Base-by-base conservation (phyloP, 2,888 invertebrate genomes). In the Papilio gigon region DNA sequence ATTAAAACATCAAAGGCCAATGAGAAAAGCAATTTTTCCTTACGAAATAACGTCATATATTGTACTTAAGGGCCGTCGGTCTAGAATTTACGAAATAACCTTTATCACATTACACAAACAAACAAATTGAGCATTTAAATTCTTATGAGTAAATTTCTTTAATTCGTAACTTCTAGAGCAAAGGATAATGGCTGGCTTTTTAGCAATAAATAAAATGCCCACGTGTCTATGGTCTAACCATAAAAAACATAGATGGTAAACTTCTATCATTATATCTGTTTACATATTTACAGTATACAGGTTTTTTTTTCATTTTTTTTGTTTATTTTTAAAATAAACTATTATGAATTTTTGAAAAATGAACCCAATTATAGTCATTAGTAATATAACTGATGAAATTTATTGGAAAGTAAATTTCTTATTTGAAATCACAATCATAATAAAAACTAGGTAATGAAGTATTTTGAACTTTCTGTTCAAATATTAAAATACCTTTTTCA, bases 51-150 rank as follows among this genome's bases (percentile, higher is more conserved):
- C 27, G 14, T 44, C 33, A 35, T 37, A 37, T 12, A 14, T 60
- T 63, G 63, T 63, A 63, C 63, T 63, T 50, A 14, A 12, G 14
- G 12, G 33, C 50, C 20, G 44, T 50, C 27, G 47, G 25, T 37
- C 63, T 64, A 68, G 64, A 68, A 60, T 59, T 68, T 65, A 53
- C 30, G 68, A 64, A 58, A 50, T 63, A 53, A 27, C 27, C 14
- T 44, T 58, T 37, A 65, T 40, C 40, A 58, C 22, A 14, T 50
- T 66, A 66, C 59, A 47, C 20, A 65, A 58, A 59, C 12, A 64
- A 58, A 42, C 47, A 50, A 68, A 68, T 68, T 68, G 68, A 68
- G 68, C 68, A 68, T 68, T 68, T 68, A 33, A 60, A 60, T 59
- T 65, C 40, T 22, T 68, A 68, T 60, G 68, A 68, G 63, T 64